Base-by-base conservation (phyloP, 2,888 invertebrate species). In the Oscheius sp. region DNA sequence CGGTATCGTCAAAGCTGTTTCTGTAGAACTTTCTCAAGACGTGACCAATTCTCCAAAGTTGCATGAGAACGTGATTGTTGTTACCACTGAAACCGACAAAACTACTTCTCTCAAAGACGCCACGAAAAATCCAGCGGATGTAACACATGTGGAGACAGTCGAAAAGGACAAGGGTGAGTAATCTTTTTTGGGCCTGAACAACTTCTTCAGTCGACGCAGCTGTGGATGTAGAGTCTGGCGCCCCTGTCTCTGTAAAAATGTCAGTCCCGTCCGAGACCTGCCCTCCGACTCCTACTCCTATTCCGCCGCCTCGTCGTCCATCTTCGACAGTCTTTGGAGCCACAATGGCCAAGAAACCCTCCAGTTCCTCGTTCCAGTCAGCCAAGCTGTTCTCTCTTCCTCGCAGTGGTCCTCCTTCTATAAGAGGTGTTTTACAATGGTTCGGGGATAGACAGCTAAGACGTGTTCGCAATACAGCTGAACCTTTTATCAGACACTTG, bases 381-480 rank as follows among this genome's bases (percentile, higher is more conserved):
- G 65, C 48, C 1, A 65, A 50, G 32, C 35, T 65, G 50, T 65
- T 65, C 51, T 50, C 65, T 32, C 48, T 65, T 29, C 65, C 65
- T n/a, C 42, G 65, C 10, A 55, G 55, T 32, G n/a, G n/a, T 10
- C 65, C 51, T 21, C 33, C 65, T 13, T 37, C 37, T 11, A 60
- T 35, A 1, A 35, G 32, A 60, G 60, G 60, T 60, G 33, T 32
- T 21, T 7, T 13, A 42, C 42, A 42, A 42, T 3, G 4, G 42
- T 42, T 42, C 7, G 3, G 4, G 42, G 42, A 42, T 7, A 42
- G 42, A 42, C 42, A 42, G 42, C 7, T 42, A 7, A 42, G 42
- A 42, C 42, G 42, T 42, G 42, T 42, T 42, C 42, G 7, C 42
- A 42, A 42, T 42, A 42, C 42, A 42, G 42, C 42, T 42, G 42